Evolutionary conservation across 2,797 vertebrate genomes (phyloP), one percentile per base, ranked within the genome.

Genomic region (Holocentrus rufus): DNA sequence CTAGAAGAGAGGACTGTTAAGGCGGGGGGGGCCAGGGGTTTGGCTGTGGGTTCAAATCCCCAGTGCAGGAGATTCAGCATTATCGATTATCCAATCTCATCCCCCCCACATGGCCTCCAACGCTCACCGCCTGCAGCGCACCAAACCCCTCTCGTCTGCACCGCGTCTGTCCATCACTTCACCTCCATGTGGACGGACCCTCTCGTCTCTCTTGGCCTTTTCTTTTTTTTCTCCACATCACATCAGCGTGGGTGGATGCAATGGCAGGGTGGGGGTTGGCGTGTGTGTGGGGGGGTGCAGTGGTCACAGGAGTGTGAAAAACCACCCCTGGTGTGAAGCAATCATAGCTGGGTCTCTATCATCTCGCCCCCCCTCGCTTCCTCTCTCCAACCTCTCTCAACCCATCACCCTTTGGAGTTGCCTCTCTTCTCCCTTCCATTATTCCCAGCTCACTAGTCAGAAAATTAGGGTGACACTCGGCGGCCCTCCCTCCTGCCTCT

Each of bases 361-460:
- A 90, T 87, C 85, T 81, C 80, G 74, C 82, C 83, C 74, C 81
- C 77, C 83, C 74, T 79, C 79, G 8, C 69, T 77, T 80, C 59
- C 81, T 77, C 86, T 73, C 78, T 69, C 84, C 87, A 81, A 60
- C 84, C 86, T 72, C 85, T 76, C 79, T 39, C 81, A 72, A 69
- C 82, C 84, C 77, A 81, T 89, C 84, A 80, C 68, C 78, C 76
- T 46, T 71, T 72, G 31, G 75, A 81, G 76, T 66, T 80, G 56
- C 79, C 74, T 69, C 72, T 74, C 69, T 55, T 76, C 87, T 74
- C 47, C 78, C 74, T 69, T 84, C 81, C 83, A 85, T 85, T 90
- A 89, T 90, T 82, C 80, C 79, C 87, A 89, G 84, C 87, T 89
- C 90, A 90, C 88, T 87, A 87, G 89, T 90, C 89, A 86, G 82